phyloP scores from a whole-genome alignment of 1,140 invertebrate genomes.

The Augochlora pura region DNA sequence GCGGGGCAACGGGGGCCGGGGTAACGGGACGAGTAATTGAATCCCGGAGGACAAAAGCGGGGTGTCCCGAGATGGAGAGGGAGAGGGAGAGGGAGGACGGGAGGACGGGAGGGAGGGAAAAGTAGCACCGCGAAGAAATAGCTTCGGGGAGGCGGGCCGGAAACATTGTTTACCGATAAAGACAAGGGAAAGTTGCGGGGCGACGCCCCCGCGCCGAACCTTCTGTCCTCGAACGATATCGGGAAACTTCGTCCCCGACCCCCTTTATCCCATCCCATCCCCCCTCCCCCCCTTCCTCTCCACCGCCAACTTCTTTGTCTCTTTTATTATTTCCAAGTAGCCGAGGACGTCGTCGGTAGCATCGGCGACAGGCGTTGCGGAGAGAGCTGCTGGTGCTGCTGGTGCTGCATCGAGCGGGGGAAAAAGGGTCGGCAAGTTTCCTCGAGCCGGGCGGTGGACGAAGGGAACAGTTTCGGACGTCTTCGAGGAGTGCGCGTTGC shows the following conservation, averaged over 20 bases:
- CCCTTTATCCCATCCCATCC: background rate
- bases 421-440: slow-evolving; percentile 41
- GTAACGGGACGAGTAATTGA: slow-evolving; percentile 33
- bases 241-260: slow-evolving; percentile 52
- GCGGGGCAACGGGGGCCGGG: slow-evolving; percentile 1
- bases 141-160: background rate
- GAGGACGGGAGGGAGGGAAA: background rate
- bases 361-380: slow-evolving; percentile 33
- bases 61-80: too few species aligned
- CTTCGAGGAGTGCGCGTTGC: too few species aligned
- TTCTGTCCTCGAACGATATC: slow-evolving; percentile 47
- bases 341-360: slow-evolving; percentile 42
- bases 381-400: too few species aligned
- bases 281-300: too few species aligned
- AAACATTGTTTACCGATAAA: slow-evolving; percentile 63
- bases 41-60: slow-evolving; percentile 1
- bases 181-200: slow-evolving; percentile 53
- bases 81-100: background rate
- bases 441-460: slow-evolving; percentile 52
- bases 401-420: slow-evolving; percentile 12
- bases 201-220: slow-evolving; percentile 17
- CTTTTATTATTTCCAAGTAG: slow-evolving; percentile 64
- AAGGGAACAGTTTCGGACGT: slow-evolving; percentile 55
- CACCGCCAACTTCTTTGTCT: slow-evolving; percentile 22
- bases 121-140: background rate